A percentile compares a stretch with the other conserved stretches of the same genome.
phyloP scores from a whole-genome alignment of 1,140 invertebrate species.

The Drosophila jambulina region DNA sequence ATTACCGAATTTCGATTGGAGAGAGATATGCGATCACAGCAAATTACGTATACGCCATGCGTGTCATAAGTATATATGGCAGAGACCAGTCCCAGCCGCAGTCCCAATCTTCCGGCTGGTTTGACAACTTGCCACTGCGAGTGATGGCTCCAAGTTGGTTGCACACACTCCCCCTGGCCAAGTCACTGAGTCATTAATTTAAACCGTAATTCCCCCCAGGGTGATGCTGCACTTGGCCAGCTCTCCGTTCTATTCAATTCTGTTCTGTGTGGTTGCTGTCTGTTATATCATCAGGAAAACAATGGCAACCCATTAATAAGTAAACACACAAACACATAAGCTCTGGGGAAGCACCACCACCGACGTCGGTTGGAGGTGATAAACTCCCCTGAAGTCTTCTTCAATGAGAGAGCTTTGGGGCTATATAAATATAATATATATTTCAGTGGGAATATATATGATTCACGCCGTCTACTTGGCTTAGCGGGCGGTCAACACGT shows the following conservation, averaged over 20 bases:
- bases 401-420: conserved; percentile 7
- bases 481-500: conserved; percentile 22
- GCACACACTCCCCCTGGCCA: conserved; percentile 6
- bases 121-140: conserved; percentile 16
- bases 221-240: conserved; percentile 3
- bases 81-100: conserved; percentile 4
- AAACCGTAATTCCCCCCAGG: conserved; percentile 9
- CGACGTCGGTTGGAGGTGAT: neutral
- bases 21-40: conserved; percentile 4
- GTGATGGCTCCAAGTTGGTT: conserved; percentile 9
- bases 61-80: conserved; percentile 10
- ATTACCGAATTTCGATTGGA: conserved; percentile 3
- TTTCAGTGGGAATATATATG: conserved; percentile 6
- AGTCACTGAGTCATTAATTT: conserved; percentile 11
- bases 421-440: conserved; percentile 15
- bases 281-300: conserved; percentile 18
- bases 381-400: conserved; percentile 15
- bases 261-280: conserved; percentile 2
- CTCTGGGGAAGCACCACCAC: conserved; percentile 4
- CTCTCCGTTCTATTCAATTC: neutral
- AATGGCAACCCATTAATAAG: conserved; percentile 16
- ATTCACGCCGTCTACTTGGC: conserved; percentile 12
- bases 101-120: conserved; percentile 13
- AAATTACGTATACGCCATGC: conserved; percentile 15
- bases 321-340: conserved; percentile 1